Percentiles rank a stretch among this genome's conserved stretches.
Evolutionary conservation across 2,888 invertebrate species (phyloP).

Genomic region (Apeira syringaria): DNA sequence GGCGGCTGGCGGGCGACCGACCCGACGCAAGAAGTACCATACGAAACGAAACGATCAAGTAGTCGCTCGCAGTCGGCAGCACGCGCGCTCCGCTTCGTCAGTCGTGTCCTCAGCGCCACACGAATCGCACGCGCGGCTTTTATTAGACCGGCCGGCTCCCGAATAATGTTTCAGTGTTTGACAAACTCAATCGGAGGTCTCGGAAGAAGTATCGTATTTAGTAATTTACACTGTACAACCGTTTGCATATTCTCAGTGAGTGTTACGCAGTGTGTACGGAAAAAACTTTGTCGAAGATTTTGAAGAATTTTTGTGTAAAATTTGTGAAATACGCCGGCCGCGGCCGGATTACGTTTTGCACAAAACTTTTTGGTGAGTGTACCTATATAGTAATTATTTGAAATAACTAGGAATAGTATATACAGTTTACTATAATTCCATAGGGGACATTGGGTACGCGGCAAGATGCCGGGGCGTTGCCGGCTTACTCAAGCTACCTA

Average conservation of each 20-base stretch:
- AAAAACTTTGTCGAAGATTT: constrained; percentile 84
- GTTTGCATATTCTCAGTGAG: constrained; percentile 83
- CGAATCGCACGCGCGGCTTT: constrained; percentile 78
- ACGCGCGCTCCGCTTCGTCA: constrained; percentile 51
- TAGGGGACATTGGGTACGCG: too few species aligned
- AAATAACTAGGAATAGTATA: too few species aligned
- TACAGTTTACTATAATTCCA: too few species aligned
- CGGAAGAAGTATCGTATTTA: constrained; percentile 79
- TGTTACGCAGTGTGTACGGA: constrained; percentile 83
- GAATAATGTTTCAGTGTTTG: constrained; percentile 84
- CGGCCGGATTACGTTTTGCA: constrained; percentile 77
- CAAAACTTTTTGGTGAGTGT: constrained; percentile 79
- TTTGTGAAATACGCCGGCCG: constrained; percentile 79
- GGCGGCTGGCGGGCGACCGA: constrained; percentile 21
- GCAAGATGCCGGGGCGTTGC: constrained; percentile 63
- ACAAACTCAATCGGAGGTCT: constrained; percentile 82
- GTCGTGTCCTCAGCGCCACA: constrained; percentile 78
- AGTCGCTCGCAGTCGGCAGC: constrained; percentile 43
- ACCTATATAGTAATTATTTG: too few species aligned
- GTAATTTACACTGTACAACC: constrained; percentile 80
- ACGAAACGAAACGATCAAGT: too few species aligned
- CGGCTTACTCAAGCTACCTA: constrained; percentile 51
- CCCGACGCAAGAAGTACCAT: constrained; percentile 40
- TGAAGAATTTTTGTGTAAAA: constrained; percentile 82
- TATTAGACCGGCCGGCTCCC: constrained; percentile 78